Percentiles rank a stretch among this genome's conserved stretches.
phyloP scores from a whole-genome alignment of 2,797 vertebrate genomes.

The Chloroceryle amazona region DNA sequence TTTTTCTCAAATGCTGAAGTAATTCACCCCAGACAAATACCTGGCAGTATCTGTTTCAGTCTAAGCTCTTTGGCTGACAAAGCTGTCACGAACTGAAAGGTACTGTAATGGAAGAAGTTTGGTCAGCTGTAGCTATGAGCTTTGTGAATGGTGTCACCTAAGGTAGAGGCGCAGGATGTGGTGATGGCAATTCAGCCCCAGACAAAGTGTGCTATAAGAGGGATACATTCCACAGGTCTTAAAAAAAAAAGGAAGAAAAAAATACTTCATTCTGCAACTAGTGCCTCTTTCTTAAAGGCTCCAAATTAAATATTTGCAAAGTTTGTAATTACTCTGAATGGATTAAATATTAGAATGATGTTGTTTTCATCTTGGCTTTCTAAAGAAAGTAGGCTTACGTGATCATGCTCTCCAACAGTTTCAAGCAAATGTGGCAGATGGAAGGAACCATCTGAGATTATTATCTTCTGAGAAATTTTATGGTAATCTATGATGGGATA shows the following conservation, averaged over 20 bases:
- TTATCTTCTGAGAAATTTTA: not conserved
- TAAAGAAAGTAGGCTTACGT: not conserved
- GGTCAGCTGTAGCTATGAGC: not conserved
- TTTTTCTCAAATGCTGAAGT: slow-evolving; percentile 15
- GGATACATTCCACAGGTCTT: not conserved
- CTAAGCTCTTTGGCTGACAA: slow-evolving; percentile 45
- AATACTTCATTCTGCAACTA: not conserved
- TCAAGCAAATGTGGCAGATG: not conserved
- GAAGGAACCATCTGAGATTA: not conserved
- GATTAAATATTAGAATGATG: not conserved
- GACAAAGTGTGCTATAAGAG: not conserved
- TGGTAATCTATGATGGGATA: not conserved
- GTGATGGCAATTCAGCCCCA: not conserved
- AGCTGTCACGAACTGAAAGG: not conserved
- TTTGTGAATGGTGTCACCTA: not conserved
- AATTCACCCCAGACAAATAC: slow-evolving; percentile 29
- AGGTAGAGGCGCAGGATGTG: not conserved
- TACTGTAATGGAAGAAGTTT: slow-evolving; percentile 43
- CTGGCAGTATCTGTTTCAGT: not conserved
- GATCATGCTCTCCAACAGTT: not conserved
- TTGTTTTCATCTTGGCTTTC: not conserved
- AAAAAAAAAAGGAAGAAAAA: not conserved
- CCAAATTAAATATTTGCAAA: not conserved
- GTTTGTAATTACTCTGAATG: not conserved
- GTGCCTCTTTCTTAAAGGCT: not conserved